These are phyloP conservation scores for Tipula lateralis DNA, from an alignment of 2,888 invertebrate genomes.

Conservation along the genomic window DNA sequence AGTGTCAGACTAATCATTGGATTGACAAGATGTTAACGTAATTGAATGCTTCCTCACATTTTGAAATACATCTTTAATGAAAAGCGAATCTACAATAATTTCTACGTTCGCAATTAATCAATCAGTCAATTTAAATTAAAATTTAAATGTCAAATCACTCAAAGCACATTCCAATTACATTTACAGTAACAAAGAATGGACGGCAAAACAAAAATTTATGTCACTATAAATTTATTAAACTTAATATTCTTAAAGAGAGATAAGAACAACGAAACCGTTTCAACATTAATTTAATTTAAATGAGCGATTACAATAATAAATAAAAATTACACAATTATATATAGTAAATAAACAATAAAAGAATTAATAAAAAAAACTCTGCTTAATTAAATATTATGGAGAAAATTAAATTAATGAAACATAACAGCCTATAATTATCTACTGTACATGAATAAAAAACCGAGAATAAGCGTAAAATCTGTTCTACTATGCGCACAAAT, in stretches of 20 bases:
- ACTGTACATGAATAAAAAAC: not conserved
- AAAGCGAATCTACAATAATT: not conserved
- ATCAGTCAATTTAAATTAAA: not conserved
- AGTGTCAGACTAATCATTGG: too few relatives aligned
- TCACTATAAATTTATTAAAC: not conserved
- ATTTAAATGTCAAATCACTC: not conserved
- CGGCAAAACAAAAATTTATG: not conserved
- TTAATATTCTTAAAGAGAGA: not conserved
- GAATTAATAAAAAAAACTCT: not conserved
- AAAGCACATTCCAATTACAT: not conserved
- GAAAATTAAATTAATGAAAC: not conserved
- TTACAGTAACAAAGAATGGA: not conserved
- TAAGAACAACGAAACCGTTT: not conserved
- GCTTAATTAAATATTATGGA: not conserved
- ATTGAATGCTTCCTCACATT: too few relatives aligned
- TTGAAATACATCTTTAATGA: not conserved
- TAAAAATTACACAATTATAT: not conserved
- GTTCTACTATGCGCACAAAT: not conserved
- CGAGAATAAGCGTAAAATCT: not conserved
- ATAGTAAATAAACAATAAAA: not conserved
- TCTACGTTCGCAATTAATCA: not conserved
- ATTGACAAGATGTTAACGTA: too few relatives aligned
- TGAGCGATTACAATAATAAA: not conserved
- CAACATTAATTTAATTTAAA: not conserved
- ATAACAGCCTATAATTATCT: not conserved